phyloP scores from a whole-genome alignment of 1,140 invertebrate genomes.

The Asbolus verrucosus region DNA sequence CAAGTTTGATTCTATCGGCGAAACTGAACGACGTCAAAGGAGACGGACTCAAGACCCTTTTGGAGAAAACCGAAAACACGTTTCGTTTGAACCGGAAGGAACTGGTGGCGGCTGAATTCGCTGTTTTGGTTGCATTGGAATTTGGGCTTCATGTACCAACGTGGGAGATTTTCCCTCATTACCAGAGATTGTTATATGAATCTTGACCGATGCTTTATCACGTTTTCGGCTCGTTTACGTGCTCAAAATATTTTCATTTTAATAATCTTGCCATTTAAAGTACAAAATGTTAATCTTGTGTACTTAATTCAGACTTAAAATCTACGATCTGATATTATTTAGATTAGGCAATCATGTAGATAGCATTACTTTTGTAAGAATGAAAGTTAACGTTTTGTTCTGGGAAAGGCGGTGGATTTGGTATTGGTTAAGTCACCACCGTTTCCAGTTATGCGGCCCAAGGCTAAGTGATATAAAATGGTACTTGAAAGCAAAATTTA shows the following conservation, averaged over 20 bases:
- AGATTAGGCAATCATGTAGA: not conserved
- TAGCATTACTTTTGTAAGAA: conserved; percentile 10
- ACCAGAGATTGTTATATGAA: conserved; percentile 91
- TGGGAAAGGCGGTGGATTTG: too few relatives aligned
- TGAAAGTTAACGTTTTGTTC: too few relatives aligned
- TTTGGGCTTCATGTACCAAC: conserved; percentile 93
- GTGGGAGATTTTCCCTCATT: conserved; percentile 93
- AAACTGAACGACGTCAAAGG: conserved; percentile 98
- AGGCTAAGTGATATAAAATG: conserved; percentile 26
- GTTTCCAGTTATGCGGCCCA: not conserved
- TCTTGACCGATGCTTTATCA: conserved; percentile 71
- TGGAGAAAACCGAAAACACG: conserved; percentile 92
- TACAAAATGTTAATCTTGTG: conserved; percentile 31
- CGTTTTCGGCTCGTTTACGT: conserved; percentile 5
- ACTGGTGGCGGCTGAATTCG: conserved; percentile 91
- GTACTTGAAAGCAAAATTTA: conserved; percentile 16
- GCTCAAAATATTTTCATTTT: conserved; percentile 34
- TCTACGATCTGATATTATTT: conserved; percentile 3
- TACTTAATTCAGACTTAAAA: conserved; percentile 20
- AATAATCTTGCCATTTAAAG: conserved; percentile 34
- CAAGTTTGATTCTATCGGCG: conserved; percentile 92
- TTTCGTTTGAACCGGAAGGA: conserved; percentile 94
- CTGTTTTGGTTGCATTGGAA: conserved; percentile 92
- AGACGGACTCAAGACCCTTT: conserved; percentile 83
- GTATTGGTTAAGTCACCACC: too few relatives aligned